These are phyloP conservation scores for Onychorhynchus coronatus DNA, from an alignment of 2,113 vertebrate genomes.

Conservation along the genomic window DNA sequence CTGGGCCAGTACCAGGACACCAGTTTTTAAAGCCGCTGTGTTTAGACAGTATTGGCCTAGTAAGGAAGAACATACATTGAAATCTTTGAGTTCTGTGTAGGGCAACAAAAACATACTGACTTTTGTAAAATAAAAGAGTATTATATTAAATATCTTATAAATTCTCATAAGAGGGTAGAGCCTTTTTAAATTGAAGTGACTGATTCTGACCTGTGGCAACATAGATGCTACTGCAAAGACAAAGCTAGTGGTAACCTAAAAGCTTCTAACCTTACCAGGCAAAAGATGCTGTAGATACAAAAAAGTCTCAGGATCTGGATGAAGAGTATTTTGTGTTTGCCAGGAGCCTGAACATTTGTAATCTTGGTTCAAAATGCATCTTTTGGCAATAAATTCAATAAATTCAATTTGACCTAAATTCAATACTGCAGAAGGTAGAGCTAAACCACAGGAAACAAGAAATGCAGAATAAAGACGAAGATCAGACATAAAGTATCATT, in stretches of 20 bases:
- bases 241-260: background rate
- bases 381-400: constrained; percentile 25
- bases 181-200: background rate
- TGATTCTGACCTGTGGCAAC: background rate
- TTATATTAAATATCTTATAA: background rate
- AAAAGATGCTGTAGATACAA: background rate
- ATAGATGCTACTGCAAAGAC: background rate
- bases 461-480: background rate
- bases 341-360: background rate
- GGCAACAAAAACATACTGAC: background rate
- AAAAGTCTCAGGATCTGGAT: background rate
- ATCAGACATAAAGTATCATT: background rate
- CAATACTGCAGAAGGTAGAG: background rate
- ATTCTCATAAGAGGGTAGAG: background rate
- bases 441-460: background rate
- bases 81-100: background rate
- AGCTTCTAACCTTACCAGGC: background rate
- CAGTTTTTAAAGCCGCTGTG: background rate
- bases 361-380: constrained; percentile 1
- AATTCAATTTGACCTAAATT: too few species aligned
- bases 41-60: background rate
- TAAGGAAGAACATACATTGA: background rate
- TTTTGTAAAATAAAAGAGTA: background rate
- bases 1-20: background rate
- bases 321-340: background rate